Evolutionary conservation across 2,113 vertebrate species (phyloP).

Genomic region (Brevimyrus niger): DNA sequence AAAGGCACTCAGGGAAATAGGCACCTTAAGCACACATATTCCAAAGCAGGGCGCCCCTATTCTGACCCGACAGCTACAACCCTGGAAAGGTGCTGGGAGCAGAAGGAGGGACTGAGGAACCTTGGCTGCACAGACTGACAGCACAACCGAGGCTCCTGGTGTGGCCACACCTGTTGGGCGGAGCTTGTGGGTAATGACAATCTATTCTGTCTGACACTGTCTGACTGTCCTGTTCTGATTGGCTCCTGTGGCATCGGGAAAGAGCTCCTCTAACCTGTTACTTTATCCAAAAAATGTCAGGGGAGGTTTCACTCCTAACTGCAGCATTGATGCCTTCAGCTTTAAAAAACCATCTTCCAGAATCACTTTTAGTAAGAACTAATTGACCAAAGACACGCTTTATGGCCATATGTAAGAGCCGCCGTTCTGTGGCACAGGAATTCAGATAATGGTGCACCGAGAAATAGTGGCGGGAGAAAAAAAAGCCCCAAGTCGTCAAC

Average conservation of each 20-base stretch:
- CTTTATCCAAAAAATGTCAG: not conserved
- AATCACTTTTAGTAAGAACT: not conserved
- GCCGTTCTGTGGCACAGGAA: not conserved
- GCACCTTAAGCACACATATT: slow-evolving; percentile 9
- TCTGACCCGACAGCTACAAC: not conserved
- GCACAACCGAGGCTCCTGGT: not conserved
- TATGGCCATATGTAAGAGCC: not conserved
- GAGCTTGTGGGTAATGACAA: slow-evolving; percentile 29
- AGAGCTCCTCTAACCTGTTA: slow-evolving; percentile 14
- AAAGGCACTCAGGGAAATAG: slow-evolving; percentile 28
- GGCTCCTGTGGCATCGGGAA: slow-evolving; percentile 10
- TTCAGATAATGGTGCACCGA: not conserved
- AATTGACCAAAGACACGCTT: not conserved
- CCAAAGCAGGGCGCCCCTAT: not conserved
- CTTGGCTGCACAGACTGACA: not conserved
- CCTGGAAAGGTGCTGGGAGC: not conserved
- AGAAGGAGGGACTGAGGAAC: not conserved
- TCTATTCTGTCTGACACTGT: slow-evolving; percentile 29
- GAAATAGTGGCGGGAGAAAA: not conserved
- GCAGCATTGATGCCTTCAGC: not conserved
- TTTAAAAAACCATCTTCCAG: not conserved
- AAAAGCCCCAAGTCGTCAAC: not conserved
- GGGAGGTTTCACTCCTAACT: not conserved
- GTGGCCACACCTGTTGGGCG: not conserved
- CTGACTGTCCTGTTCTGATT: slow-evolving; percentile 41